Evolutionary conservation across 2,888 invertebrate species (phyloP).

Genomic region (Luffia ferchaultella): DNA sequence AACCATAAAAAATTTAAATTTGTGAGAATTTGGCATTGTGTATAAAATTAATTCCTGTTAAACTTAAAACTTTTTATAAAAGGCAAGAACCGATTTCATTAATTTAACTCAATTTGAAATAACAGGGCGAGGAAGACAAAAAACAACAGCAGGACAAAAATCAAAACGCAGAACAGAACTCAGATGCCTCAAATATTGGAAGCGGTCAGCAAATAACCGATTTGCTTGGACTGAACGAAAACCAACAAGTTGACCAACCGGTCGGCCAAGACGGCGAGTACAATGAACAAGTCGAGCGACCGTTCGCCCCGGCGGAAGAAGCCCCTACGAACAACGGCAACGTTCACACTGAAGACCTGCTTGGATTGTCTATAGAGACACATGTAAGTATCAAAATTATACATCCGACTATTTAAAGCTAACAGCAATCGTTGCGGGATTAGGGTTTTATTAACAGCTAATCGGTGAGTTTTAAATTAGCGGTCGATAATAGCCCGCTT

Average conservation of each 20-base stretch:
- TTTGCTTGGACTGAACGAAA: background rate
- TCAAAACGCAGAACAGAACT: background rate
- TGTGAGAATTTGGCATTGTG: too few species aligned
- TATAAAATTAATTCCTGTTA: too few species aligned
- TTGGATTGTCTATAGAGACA: slow-evolving; percentile 41
- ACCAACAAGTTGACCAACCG: background rate
- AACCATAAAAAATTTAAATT: too few species aligned
- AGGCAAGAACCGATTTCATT: too few species aligned
- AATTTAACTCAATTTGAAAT: too few species aligned
- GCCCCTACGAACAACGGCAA: slow-evolving; percentile 39
- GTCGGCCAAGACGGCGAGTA: background rate
- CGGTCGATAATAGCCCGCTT: too few species aligned
- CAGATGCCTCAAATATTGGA: slow-evolving; percentile 3
- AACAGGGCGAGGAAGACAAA: slow-evolving; percentile 50
- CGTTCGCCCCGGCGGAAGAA: slow-evolving; percentile 5
- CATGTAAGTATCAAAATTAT: slow-evolving; percentile 24
- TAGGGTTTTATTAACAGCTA: too few species aligned
- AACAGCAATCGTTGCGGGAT: too few species aligned
- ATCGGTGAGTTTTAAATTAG: too few species aligned
- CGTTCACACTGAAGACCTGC: slow-evolving; percentile 34
- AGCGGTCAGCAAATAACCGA: background rate
- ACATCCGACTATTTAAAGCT: too few species aligned
- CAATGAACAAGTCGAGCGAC: slow-evolving; percentile 9
- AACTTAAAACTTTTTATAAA: too few species aligned
- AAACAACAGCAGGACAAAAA: slow-evolving; percentile 34